Conservation (phyloP, 2,797 vertebrate species). For the Urocyon cinereoargenteus region DNA sequence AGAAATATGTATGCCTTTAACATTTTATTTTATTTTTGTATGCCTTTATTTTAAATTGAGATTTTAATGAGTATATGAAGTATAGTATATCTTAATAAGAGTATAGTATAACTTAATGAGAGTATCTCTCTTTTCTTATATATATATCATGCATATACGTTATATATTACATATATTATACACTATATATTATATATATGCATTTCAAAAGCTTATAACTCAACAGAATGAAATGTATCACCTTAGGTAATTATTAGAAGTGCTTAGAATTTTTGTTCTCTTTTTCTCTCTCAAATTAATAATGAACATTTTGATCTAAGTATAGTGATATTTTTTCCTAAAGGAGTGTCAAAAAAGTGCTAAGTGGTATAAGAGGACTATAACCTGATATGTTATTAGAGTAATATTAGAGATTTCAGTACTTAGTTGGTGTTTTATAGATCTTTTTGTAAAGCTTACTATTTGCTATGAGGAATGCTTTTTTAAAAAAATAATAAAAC, state of each 20-base stretch:
- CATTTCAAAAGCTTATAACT: not conserved
- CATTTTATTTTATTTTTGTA: conserved; percentile 30
- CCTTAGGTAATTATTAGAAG: not conserved
- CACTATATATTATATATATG: too few species aligned
- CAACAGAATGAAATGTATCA: not conserved
- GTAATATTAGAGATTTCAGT: not conserved
- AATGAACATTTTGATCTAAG: not conserved
- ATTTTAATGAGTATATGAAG: not conserved
- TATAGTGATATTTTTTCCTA: not conserved
- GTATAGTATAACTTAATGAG: too few species aligned
- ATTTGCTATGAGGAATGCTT: not conserved
- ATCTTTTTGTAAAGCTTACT: not conserved
- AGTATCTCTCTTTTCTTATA: too few species aligned
- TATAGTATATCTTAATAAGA: too few species aligned
- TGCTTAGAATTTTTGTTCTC: not conserved
- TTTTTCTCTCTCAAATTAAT: not conserved
- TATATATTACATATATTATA: too few species aligned
- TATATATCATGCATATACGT: too few species aligned
- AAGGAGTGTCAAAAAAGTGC: not conserved
- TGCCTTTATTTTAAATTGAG: conserved; percentile 9
- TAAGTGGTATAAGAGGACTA: not conserved
- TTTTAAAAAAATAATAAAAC: not conserved
- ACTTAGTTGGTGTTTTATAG: not conserved
- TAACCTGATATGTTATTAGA: not conserved
- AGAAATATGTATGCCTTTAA: not conserved